phyloP scores from a whole-genome alignment of 2,888 invertebrate species.

The Ariolimax columbianus region DNA sequence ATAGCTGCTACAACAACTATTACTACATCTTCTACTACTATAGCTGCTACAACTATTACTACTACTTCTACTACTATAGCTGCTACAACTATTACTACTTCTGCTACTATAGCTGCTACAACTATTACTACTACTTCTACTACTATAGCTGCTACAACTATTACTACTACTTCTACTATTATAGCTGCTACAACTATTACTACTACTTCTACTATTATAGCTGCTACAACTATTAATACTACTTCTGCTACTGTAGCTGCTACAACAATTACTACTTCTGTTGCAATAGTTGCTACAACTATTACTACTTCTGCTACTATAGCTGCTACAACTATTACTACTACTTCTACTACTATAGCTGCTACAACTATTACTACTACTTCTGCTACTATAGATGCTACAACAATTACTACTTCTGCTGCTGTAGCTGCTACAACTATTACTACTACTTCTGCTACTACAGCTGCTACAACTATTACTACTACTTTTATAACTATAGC shows the following conservation, averaged over 20 bases:
- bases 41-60: not conserved
- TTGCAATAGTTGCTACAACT: no score
- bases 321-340: not conserved
- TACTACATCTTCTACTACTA: not conserved
- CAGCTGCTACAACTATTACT: no score
- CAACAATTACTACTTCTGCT: no score
- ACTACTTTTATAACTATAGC: no score
- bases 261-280: not conserved
- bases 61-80: not conserved
- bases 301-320: no score
- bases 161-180: not conserved
- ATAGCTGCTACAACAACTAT: not conserved
- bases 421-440: no score
- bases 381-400: no score
- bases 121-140: not conserved
- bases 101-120: not conserved
- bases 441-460: no score
- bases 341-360: not conserved
- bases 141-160: not conserved
- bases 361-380: no score
- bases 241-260: not conserved
- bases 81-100: not conserved
- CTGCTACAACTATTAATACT: not conserved
- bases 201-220: not conserved
- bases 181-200: not conserved